A percentile compares a stretch with the other conserved stretches of the same genome.
Conservation (phyloP, 2,113 vertebrate species). For the Tylochromis polylepis region DNA sequence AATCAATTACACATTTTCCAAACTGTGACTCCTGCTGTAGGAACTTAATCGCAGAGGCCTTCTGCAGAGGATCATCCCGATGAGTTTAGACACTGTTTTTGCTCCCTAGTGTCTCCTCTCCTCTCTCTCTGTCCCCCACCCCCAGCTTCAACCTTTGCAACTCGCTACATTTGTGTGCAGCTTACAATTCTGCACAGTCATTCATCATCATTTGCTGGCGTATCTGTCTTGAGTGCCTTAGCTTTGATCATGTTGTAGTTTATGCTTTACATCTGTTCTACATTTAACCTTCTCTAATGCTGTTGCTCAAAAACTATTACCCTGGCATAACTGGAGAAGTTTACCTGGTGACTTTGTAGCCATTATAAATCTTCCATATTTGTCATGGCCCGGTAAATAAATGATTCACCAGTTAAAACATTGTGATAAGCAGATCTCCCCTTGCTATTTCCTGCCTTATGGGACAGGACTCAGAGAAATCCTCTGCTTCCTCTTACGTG, state of each 20-base stretch:
- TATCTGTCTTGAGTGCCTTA: conserved; percentile 89
- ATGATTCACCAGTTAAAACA: conserved; percentile 48
- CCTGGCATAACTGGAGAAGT: conserved; percentile 81
- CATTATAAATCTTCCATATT: conserved; percentile 64
- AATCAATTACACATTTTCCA: conserved; percentile 68
- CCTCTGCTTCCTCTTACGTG: conserved; percentile 54
- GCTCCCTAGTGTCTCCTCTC: conserved; percentile 68
- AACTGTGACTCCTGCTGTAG: conserved; percentile 58
- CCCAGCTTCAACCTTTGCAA: conserved; percentile 75
- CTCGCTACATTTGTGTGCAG: conserved; percentile 88
- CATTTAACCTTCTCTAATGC: conserved; percentile 96
- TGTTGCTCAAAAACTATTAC: conserved; percentile 90
- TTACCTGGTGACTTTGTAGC: conserved; percentile 73
- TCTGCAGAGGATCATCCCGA: conserved; percentile 77
- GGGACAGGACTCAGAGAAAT: conserved; percentile 27
- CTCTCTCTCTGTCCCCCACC: conserved; percentile 17
- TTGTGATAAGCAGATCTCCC: conserved; percentile 38
- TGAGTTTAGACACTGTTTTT: conserved; percentile 83
- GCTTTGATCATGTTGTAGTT: conserved; percentile 99
- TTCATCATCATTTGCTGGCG: conserved; percentile 98
- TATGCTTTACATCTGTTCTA: conserved; percentile 99
- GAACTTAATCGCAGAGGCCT: conserved; percentile 61
- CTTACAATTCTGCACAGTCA: conserved; percentile 91
- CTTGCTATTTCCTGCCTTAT: conserved; percentile 19
- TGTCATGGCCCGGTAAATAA: conserved; percentile 43